phyloP scores from a whole-genome alignment of 2,797 vertebrate species.

The Cetoscarus ocellatus region DNA sequence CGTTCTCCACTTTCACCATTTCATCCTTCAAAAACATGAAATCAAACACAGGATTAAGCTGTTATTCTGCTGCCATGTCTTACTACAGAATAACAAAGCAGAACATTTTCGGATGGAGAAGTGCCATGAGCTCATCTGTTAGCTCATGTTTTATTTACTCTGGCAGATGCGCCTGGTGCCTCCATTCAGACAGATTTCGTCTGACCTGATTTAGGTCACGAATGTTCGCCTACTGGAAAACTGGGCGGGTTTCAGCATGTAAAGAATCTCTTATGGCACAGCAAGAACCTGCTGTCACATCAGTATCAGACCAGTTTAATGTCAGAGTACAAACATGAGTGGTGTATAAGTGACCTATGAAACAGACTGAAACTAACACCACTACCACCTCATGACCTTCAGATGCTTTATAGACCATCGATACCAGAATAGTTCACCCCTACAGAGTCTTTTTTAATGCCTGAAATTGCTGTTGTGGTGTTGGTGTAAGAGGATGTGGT shows the following conservation, averaged over 20 bases:
- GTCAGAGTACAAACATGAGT: too few relatives aligned
- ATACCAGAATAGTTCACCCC: too few relatives aligned
- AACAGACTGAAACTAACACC: too few relatives aligned
- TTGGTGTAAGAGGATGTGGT: too few relatives aligned
- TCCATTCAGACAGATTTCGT: neutral
- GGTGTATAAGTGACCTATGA: too few relatives aligned
- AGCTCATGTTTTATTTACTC: neutral
- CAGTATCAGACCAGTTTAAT: too few relatives aligned
- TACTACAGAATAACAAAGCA: neutral
- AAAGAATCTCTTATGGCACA: neutral
- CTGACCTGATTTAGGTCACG: neutral
- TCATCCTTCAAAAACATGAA: constrained; percentile 83
- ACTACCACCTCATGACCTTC: too few relatives aligned
- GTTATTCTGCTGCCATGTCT: neutral
- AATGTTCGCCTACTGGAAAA: neutral
- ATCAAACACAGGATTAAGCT: constrained; percentile 10
- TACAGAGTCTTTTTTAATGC: too few relatives aligned
- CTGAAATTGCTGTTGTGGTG: too few relatives aligned
- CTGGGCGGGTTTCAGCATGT: neutral
- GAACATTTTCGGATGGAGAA: neutral
- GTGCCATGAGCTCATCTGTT: neutral
- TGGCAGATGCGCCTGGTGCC: neutral
- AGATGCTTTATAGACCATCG: too few relatives aligned
- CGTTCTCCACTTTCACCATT: constrained; percentile 84
- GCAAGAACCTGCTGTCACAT: too few relatives aligned